These are phyloP conservation scores for Lepidocyrtinus sp. DNA, from an alignment of 2,888 invertebrate species.

Conservation along the genomic window DNA sequence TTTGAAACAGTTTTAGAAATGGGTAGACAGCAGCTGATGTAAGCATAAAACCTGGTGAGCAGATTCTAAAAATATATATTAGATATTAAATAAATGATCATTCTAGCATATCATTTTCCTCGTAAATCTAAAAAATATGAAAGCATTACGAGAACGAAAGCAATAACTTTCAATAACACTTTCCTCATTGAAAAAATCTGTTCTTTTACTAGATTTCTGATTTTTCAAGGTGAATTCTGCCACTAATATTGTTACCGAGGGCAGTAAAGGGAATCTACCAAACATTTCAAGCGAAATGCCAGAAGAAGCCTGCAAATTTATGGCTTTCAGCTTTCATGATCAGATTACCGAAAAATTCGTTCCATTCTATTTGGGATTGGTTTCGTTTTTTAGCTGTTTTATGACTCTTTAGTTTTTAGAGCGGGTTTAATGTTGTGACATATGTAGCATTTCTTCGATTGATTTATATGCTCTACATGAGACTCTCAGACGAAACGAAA, in stretches of 20 bases:
- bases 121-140: slow-evolving; percentile 38
- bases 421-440: slow-evolving; percentile 33
- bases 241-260: slow-evolving; percentile 28
- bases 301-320: slow-evolving; percentile 20
- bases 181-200: background rate
- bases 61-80: no score
- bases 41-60: no score
- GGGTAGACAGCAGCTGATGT: no score
- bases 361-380: slow-evolving; percentile 18
- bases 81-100: slow-evolving; percentile 14
- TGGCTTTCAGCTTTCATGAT: slow-evolving; percentile 30
- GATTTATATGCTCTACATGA: slow-evolving; percentile 25
- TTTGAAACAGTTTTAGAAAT: slow-evolving; percentile 29
- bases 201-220: background rate
- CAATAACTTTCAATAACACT: background rate
- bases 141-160: background rate
- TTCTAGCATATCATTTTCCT: slow-evolving; percentile 21
- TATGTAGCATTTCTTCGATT: slow-evolving; percentile 39
- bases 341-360: slow-evolving; percentile 35
- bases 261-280: background rate
- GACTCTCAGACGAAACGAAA: no score
- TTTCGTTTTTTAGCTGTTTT: slow-evolving; percentile 25
- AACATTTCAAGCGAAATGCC: slow-evolving; percentile 11
- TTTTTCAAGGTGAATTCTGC: slow-evolving; percentile 1
- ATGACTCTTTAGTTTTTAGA: slow-evolving; percentile 31